Base-by-base conservation (phyloP, 1,140 invertebrate genomes). In the Hylaeus anthracinus region DNA sequence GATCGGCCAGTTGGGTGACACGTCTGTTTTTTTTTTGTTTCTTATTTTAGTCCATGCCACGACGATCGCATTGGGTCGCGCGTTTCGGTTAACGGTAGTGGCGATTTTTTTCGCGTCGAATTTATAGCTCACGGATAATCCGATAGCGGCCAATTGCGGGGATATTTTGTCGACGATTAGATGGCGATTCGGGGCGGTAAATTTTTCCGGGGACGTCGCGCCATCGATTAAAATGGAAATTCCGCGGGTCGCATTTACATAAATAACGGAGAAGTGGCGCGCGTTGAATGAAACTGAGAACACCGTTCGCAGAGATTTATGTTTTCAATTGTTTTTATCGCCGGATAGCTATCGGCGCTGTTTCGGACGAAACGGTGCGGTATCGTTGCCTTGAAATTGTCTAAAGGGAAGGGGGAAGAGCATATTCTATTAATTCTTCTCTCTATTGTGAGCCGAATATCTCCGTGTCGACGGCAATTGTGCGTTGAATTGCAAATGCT, bases 131-230 rank as follows among this genome's bases (percentile, higher is more conserved):
- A 37, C 71, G 71, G 70, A 58, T 73, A 79, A 79, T 79, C 61
- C 71, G 70, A 79, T 66, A 41, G 77, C 48, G 71, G 12, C 77
- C 77, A 79, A 79, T 79, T 79, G 77, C 71, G 60, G 70, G 71
- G 61, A 73, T 79, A 79, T 79, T 79, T 79, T 79, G 77, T 79
- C 77, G 72, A 41, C 77, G 77, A 79, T 79, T 79, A 79, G 77
- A 73, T 45, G 77, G 70, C 77, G 69, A 72, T 79, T 72, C 70
- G 61, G 5, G 1, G 51, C 77, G 51, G 71, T 79, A 79, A 79
- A 79, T 79, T 79, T 73, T 72, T 73, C 70, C 43, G n/a, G 26
- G 51, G 77, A 26, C 43, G 61, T 71, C 14, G 26, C 26, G 61
- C 58, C 15, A 63, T 63, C 77, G 71, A 79, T 79, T 79, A 79